A percentile compares a stretch with the other conserved stretches of the same genome.
Conservation (phyloP, 1,140 invertebrate genomes). For the Caenorhabditis remanei region DNA sequence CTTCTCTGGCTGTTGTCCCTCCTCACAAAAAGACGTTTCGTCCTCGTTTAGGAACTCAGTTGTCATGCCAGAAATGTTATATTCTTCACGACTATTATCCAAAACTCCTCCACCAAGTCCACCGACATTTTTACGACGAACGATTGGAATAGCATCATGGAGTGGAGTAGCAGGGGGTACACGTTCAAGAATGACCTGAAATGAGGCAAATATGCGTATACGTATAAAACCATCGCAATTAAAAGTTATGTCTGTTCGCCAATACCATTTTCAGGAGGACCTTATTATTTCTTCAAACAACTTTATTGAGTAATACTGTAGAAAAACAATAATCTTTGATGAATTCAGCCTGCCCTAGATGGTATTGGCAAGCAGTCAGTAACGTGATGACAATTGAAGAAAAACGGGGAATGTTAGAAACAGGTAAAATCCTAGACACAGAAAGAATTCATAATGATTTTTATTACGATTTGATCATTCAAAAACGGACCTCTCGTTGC, state of each 20-base stretch:
- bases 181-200: not conserved
- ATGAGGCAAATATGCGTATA: not conserved
- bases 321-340: not conserved
- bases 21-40: not conserved
- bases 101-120: not conserved
- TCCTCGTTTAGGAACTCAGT: not conserved
- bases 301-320: slow-evolving; percentile 25
- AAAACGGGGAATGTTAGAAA: not conserved
- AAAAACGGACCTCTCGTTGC: slow-evolving; percentile 31
- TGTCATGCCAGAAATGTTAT: not conserved
- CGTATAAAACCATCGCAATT: not conserved
- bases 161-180: not conserved
- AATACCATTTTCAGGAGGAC: not conserved
- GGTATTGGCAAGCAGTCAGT: slow-evolving; percentile 40
- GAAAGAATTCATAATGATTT: not conserved
- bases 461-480: not conserved
- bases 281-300: not conserved
- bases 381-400: slow-evolving; percentile 2
- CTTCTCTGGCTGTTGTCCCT: slow-evolving; percentile 49
- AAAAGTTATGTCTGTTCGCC: not conserved
- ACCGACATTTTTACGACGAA: not conserved
- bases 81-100: not conserved
- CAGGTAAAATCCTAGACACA: not conserved
- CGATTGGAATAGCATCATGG: not conserved
- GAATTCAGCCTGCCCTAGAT: slow-evolving; percentile 29